Percentiles rank a stretch among this genome's conserved stretches.
Conservation (phyloP, 2,113 vertebrate genomes). For the Arothron firmamentum region DNA sequence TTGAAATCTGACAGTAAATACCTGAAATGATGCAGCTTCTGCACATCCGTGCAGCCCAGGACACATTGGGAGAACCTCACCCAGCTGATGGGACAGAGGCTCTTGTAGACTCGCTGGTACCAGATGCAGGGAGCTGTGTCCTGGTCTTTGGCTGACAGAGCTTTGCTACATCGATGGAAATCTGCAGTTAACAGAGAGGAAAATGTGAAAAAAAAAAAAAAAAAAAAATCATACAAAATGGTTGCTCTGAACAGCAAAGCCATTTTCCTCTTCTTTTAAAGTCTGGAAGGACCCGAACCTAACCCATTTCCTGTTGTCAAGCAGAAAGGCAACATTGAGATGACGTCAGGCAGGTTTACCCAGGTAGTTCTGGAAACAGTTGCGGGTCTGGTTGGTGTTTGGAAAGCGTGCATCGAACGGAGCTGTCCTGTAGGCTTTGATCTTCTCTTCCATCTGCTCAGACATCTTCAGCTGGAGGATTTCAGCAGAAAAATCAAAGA, state of each 20-base stretch:
- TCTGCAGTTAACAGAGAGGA: slow-evolving; percentile 19
- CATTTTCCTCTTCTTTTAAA: too few species aligned
- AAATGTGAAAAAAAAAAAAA: neutral
- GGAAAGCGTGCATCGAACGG: slow-evolving; percentile 77
- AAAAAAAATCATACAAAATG: too few species aligned
- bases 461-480: slow-evolving; percentile 48
- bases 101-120: slow-evolving; percentile 71
- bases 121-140: slow-evolving; percentile 63
- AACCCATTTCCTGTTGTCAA: too few species aligned
- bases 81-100: slow-evolving; percentile 63
- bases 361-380: slow-evolving; percentile 79
- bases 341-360: slow-evolving; percentile 46
- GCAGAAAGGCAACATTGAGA: neutral
- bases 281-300: too few species aligned
- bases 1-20: neutral
- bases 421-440: slow-evolving; percentile 72
- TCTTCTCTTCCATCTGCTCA: slow-evolving; percentile 58
- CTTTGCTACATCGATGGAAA: slow-evolving; percentile 77
- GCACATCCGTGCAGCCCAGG: neutral
- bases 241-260: too few species aligned
- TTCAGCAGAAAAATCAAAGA: too few species aligned
- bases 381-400: slow-evolving; percentile 77
- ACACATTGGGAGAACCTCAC: slow-evolving; percentile 19
- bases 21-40: too few species aligned
- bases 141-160: slow-evolving; percentile 61